These are phyloP conservation scores for Scytalopus superciliaris DNA, from an alignment of 2,113 vertebrate genomes.

Conservation along the genomic window DNA sequence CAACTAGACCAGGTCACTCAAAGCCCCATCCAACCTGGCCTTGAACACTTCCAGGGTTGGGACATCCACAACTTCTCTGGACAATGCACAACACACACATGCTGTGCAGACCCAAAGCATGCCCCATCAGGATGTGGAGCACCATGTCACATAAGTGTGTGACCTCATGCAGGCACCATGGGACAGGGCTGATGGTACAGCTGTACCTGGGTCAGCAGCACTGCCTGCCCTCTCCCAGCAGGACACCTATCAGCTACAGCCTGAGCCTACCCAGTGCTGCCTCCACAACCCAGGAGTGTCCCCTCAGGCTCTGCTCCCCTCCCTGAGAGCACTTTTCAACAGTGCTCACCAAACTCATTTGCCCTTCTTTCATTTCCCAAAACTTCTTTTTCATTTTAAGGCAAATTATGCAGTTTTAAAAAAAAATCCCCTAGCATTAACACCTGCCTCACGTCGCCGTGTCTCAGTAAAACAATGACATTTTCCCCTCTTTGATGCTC, in stretches of 20 bases:
- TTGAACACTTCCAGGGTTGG: not conserved
- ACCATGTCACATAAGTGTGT: fast-evolving
- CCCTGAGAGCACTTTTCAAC: not conserved
- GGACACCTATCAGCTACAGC: not conserved
- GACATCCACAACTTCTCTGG: not conserved
- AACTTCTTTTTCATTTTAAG: not conserved
- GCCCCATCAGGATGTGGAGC: fast-evolving
- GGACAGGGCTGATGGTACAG: not conserved
- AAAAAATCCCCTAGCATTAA: constrained; percentile 64
- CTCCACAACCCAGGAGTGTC: not conserved
- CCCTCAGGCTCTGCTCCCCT: not conserved
- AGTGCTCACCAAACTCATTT: not conserved
- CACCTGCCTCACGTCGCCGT: constrained; percentile 68
- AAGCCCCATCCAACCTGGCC: not conserved
- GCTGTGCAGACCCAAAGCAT: not conserved
- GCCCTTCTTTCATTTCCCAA: not conserved
- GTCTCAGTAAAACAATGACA: constrained; percentile 76
- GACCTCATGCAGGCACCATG: fast-evolving
- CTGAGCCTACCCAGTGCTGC: not conserved
- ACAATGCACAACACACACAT: not conserved
- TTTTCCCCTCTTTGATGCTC: constrained; percentile 73
- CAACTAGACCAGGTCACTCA: not conserved
- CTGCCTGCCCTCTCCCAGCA: not conserved
- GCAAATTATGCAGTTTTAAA: constrained; percentile 22
- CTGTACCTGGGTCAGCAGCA: not conserved